Conservation (phyloP, 2,113 vertebrate species). For the Colinus virginianus region DNA sequence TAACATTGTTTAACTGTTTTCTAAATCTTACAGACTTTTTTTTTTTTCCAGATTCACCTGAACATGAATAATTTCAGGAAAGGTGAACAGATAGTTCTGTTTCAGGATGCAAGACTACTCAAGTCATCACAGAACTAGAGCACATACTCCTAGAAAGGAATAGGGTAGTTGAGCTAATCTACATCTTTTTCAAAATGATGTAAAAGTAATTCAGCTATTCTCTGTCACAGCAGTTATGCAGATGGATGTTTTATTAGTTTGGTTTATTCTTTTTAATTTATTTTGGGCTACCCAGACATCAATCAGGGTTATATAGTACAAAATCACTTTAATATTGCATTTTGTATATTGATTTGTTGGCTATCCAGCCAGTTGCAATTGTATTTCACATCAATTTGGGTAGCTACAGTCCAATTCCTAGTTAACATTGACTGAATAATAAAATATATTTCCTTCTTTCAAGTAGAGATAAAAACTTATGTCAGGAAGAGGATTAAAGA, state of each 20-base stretch:
- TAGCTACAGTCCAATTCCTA: not conserved
- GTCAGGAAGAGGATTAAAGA: not conserved
- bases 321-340: not conserved
- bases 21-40: not conserved
- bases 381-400: not conserved
- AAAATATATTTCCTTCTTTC: not conserved
- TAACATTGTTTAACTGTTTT: not conserved
- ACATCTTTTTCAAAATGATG: not conserved
- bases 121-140: not conserved
- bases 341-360: not conserved
- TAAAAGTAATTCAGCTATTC: not conserved
- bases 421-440: not conserved
- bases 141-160: not conserved
- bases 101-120: not conserved
- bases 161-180: not conserved
- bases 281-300: not conserved
- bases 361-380: not conserved
- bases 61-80: not conserved
- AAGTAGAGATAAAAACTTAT: not conserved
- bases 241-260: fast-evolving
- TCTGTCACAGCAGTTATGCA: not conserved
- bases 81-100: not conserved
- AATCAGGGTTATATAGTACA: not conserved
- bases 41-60: not conserved
- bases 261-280: not conserved